phyloP scores from a whole-genome alignment of 2,888 invertebrate genomes.

The Cecidostiba fungosa region DNA sequence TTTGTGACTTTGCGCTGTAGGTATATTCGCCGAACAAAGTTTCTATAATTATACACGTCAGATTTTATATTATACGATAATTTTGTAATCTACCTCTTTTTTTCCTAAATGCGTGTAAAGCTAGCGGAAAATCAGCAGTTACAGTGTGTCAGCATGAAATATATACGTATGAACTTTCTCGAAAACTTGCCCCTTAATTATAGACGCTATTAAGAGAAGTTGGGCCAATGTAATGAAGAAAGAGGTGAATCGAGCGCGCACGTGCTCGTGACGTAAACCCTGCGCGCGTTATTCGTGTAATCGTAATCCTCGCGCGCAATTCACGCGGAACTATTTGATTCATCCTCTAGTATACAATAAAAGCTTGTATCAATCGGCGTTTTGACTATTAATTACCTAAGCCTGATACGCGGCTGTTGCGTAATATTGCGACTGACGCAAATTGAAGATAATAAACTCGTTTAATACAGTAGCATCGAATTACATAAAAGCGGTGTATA shows the following conservation, averaged over 20 bases:
- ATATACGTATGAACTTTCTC: conserved; percentile 42
- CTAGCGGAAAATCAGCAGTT: no score
- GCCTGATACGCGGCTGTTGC: no score
- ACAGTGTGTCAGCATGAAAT: no score
- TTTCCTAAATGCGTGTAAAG: neutral
- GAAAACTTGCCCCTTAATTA: conserved; percentile 45
- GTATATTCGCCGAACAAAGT: neutral
- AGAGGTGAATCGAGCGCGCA: conserved; percentile 20
- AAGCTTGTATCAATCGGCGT: neutral
- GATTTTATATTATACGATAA: no score
- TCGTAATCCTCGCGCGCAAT: neutral
- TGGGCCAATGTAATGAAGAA: conserved; percentile 41
- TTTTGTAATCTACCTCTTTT: conserved; percentile 1
- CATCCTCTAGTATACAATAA: neutral
- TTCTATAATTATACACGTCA: no score
- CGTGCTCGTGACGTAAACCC: conserved; percentile 28
- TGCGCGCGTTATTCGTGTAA: neutral
- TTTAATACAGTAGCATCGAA: no score
- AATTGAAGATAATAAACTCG: no score
- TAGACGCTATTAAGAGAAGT: conserved; percentile 29
- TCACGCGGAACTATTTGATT: neutral
- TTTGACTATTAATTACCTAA: no score
- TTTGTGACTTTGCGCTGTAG: neutral
- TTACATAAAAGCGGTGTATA: no score
- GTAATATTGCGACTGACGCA: no score